These are phyloP conservation scores for Lepidocolaptes lacrymiger DNA, from an alignment of 2,797 vertebrate genomes.

Conservation along the genomic window DNA sequence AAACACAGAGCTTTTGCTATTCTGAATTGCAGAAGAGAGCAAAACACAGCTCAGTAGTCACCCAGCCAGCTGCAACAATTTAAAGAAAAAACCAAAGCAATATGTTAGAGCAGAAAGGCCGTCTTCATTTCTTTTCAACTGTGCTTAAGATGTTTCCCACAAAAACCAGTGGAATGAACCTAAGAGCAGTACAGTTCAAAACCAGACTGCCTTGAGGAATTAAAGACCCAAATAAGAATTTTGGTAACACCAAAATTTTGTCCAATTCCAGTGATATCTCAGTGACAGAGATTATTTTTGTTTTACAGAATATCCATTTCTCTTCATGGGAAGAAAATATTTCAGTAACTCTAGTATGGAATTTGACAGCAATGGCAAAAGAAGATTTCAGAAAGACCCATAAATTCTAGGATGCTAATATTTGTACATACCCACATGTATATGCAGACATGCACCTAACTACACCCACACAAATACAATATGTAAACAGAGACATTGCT, in stretches of 20 bases:
- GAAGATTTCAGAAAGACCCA: background rate
- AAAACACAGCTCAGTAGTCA: background rate
- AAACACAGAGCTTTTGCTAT: background rate
- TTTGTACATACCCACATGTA: background rate
- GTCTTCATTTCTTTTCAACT: constrained; percentile 15
- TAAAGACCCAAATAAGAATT: background rate
- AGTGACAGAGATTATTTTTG: background rate
- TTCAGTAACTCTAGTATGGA: background rate
- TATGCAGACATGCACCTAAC: background rate
- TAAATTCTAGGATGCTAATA: background rate
- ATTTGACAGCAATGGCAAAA: background rate
- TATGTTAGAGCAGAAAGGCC: background rate
- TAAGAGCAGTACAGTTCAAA: background rate
- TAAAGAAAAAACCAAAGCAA: background rate
- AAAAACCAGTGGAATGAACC: constrained; percentile 1
- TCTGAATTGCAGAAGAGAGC: background rate
- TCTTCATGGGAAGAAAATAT: background rate
- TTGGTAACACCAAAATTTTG: background rate
- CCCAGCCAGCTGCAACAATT: constrained; percentile 11
- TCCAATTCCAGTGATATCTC: background rate
- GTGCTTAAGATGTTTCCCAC: background rate
- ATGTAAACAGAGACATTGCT: background rate
- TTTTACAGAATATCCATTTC: background rate
- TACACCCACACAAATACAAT: background rate
- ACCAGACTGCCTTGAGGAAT: constrained; percentile 13